Evolutionary conservation across 2,113 vertebrate genomes (phyloP).

Genomic region (Salvelinus fontinalis): DNA sequence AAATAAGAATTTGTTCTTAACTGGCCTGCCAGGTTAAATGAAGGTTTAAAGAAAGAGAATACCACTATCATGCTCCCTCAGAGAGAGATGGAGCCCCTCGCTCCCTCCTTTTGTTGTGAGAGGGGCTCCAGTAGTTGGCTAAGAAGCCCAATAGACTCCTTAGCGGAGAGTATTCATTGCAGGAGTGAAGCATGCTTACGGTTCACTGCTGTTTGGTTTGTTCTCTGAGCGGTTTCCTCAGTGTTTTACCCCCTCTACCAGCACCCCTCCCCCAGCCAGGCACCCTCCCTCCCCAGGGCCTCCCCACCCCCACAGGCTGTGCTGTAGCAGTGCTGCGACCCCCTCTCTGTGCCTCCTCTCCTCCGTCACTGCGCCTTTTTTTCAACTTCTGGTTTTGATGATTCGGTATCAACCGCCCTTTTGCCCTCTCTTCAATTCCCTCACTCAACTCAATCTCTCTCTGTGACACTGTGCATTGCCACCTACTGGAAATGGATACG

Average conservation of each 20-base stretch:
- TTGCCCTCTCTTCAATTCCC: not conserved
- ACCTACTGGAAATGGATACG: conserved; percentile 18
- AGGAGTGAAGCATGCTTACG: conserved; percentile 59
- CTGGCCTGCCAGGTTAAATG: no score
- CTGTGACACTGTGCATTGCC: no score
- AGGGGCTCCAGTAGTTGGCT: conserved; percentile 23
- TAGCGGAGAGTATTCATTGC: conserved; percentile 45
- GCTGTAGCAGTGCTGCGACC: conserved; percentile 5
- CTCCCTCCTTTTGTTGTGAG: conserved; percentile 26
- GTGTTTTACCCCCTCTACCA: not conserved
- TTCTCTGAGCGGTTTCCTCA: conserved; percentile 11
- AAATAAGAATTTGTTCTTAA: no score
- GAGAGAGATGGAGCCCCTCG: conserved; percentile 1
- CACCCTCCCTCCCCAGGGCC: conserved; percentile 9
- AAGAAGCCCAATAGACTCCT: no score
- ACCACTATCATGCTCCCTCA: conserved; percentile 47
- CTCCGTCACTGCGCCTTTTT: not conserved
- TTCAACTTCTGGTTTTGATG: conserved; percentile 68
- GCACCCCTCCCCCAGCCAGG: conserved; percentile 5
- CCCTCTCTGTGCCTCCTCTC: conserved; percentile 47
- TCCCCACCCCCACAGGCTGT: conserved; percentile 30
- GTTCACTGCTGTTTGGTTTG: conserved; percentile 46
- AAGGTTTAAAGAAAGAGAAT: conserved; percentile 17
- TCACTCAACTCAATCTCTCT: conserved; percentile 5
- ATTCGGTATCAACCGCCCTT: conserved; percentile 55